phyloP scores from a whole-genome alignment of 2,113 vertebrate species.

The Tragulus kanchil region DNA sequence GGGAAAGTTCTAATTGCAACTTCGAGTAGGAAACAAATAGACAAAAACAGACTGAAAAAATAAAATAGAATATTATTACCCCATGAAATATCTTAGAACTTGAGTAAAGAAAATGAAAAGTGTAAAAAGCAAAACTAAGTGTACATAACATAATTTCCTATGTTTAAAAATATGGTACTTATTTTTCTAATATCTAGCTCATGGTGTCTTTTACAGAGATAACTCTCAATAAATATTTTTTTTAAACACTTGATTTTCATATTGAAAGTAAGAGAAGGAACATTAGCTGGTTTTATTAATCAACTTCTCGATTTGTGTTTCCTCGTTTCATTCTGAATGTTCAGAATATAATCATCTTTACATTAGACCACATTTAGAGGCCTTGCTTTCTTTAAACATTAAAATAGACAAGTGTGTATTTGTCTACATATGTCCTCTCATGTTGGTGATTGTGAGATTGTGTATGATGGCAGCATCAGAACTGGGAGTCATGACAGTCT shows the following conservation, averaged over 20 bases:
- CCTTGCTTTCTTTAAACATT: not conserved
- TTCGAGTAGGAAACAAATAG: not conserved
- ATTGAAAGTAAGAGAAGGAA: not conserved
- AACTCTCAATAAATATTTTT: not conserved
- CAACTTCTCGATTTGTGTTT: not conserved
- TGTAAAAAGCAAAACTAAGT: not conserved
- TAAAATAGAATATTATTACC: not conserved
- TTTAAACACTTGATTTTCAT: not conserved
- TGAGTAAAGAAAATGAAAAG: not conserved
- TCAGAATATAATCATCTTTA: not conserved
- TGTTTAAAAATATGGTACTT: not conserved
- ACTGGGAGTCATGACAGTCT: not conserved
- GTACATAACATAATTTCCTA: not conserved
- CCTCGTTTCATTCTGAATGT: not conserved
- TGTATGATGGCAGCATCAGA: not conserved
- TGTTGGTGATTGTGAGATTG: not conserved
- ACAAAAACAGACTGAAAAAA: not conserved
- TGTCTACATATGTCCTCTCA: accelerated
- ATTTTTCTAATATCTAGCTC: not conserved
- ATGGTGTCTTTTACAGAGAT: not conserved
- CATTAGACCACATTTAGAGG: not conserved
- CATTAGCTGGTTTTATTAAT: not conserved
- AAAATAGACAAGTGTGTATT: not conserved
- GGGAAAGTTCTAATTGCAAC: not conserved
- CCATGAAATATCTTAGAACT: not conserved